Evolutionary conservation across 2,888 invertebrate species (phyloP), one percentile per base, ranked within the genome.

Genomic region (Pristionchus japonicus): DNA sequence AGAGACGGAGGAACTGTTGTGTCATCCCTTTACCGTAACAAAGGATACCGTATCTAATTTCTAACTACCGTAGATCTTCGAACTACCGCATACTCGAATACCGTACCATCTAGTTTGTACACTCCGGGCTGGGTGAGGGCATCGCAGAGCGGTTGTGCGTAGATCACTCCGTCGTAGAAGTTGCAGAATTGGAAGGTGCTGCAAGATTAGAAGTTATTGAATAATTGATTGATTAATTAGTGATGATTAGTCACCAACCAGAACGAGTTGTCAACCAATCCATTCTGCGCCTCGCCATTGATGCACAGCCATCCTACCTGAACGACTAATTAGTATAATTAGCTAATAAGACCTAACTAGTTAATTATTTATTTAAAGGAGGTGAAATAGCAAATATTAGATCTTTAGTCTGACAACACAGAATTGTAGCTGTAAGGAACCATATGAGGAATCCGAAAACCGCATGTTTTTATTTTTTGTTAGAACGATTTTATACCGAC

Each of bases 161-260:
- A 17, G 43, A 77, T 77, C 43, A 77, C 77, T 37, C 37, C 34
- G 11, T 40, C 37, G 20, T 77, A 43, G 43, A 2, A 27, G 77
- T 77, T 40, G 43, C 77, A 77, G 77, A 77, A 47, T n/a, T 77
- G 43, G 43, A 77, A 47, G 23, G 47, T 47, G 77, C 77, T 77
- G 27, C 43, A 77, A 74, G 13, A 2, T n/a, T 23, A 6, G n/a
- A n/a, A n/a, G n/a, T n/a, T n/a, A n/a, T n/a, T n/a, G n/a, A n/a
- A n/a, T n/a, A n/a, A n/a, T n/a, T n/a, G n/a, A n/a, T n/a, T n/a
- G n/a, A n/a, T n/a, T n/a, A n/a, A n/a, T n/a, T n/a, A n/a, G n/a
- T n/a, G n/a, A n/a, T n/a, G n/a, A n/a, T n/a, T n/a, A n/a, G n/a
- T n/a, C n/a, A 77, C 40, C 6, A 17, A 77, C 77, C 77, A 77